Conservation (phyloP, 2,888 invertebrate species). For the Parnassius smintheus region DNA sequence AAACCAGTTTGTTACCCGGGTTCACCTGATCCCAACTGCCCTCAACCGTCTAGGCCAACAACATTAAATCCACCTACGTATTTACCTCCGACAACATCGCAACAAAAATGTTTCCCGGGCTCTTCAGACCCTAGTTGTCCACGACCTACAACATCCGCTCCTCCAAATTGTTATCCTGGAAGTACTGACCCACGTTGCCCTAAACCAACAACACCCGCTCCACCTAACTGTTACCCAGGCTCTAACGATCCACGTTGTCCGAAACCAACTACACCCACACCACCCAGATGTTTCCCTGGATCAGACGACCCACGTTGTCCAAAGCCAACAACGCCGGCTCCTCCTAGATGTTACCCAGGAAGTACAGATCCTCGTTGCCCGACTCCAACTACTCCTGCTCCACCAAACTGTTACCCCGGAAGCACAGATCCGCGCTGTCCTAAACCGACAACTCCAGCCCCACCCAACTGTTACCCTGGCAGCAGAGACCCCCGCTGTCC, state of each 20-base stretch:
- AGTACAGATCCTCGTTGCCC: too few relatives aligned
- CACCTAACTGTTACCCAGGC: conserved; percentile 1
- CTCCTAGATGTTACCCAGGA: conserved; percentile 42
- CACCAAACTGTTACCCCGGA: conserved; percentile 40
- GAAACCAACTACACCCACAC: conserved; percentile 39
- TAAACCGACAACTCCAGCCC: conserved; percentile 36
- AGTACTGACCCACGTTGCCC: conserved; percentile 41
- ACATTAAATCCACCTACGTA: too few relatives aligned
- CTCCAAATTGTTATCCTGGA: conserved; percentile 37
- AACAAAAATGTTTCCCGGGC: conserved; percentile 38
- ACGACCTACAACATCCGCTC: conserved; percentile 30
- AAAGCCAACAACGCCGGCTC: conserved; percentile 39
- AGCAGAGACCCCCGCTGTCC: conserved; percentile 46
- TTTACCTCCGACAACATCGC: too few relatives aligned
- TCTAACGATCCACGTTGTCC: conserved; percentile 45
- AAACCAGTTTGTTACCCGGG: conserved; percentile 43
- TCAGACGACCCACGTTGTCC: conserved; percentile 47
- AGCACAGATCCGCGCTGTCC: conserved; percentile 37
- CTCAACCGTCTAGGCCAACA: not conserved
- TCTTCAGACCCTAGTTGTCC: conserved; percentile 35
- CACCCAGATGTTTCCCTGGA: conserved; percentile 42
- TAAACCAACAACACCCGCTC: conserved; percentile 33
- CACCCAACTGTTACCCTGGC: conserved; percentile 44
- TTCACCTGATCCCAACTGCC: conserved; percentile 40
- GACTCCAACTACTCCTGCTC: conserved; percentile 34